These are phyloP conservation scores for Hydriomena furcata DNA, from an alignment of 2,888 invertebrate species.

Conservation along the genomic window DNA sequence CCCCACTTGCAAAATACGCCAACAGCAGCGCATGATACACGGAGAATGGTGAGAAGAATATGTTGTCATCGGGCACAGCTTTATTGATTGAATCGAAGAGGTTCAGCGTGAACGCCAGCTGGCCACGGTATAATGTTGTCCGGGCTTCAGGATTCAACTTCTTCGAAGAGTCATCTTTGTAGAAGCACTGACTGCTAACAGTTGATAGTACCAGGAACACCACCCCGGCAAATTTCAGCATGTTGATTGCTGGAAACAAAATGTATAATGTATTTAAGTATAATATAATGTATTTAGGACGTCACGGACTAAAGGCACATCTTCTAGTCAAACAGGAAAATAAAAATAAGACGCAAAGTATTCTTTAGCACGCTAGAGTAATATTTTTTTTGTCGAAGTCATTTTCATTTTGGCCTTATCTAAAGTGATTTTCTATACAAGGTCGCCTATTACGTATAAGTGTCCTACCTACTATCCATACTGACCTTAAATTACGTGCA, in stretches of 20 bases:
- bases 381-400: no score
- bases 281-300: background rate
- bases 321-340: no score
- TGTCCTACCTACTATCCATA: no score
- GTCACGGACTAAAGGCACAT: no score
- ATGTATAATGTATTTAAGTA: background rate
- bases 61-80: slow-evolving; percentile 87
- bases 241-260: slow-evolving; percentile 50
- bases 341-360: no score
- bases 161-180: slow-evolving; percentile 70
- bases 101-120: slow-evolving; percentile 87
- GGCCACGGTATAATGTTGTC: slow-evolving; percentile 65
- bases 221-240: slow-evolving; percentile 57
- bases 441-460: background rate
- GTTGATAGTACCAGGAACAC: slow-evolving; percentile 51
- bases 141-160: slow-evolving; percentile 70
- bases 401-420: no score
- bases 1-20: slow-evolving; percentile 90
- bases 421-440: background rate
- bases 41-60: slow-evolving; percentile 95
- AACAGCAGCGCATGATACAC: slow-evolving; percentile 91
- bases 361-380: no score
- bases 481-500: background rate
- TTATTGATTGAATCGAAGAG: slow-evolving; percentile 87
- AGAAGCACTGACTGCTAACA: slow-evolving; percentile 71